Evolutionary conservation across 2,113 vertebrate species (phyloP).

Genomic region (Dasyornis broadbenti): DNA sequence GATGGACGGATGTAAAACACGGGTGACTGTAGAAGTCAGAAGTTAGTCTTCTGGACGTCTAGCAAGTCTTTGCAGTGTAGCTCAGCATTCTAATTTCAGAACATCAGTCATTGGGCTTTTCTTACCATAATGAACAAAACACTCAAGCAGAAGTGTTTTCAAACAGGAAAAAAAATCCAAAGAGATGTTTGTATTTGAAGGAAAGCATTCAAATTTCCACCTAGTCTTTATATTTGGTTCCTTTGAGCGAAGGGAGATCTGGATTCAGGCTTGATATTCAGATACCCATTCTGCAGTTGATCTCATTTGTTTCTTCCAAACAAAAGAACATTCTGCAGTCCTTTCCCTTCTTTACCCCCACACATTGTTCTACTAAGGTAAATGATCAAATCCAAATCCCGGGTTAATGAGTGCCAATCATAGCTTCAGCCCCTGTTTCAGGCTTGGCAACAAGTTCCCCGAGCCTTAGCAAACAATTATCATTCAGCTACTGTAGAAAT

Average conservation of each 20-base stretch:
- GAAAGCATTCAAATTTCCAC: not conserved
- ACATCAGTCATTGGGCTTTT: not conserved
- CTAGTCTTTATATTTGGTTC: not conserved
- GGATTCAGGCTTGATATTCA: conserved; percentile 43
- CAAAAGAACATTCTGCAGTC: conserved; percentile 44
- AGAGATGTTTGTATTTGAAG: not conserved
- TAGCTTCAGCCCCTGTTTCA: conserved; percentile 71
- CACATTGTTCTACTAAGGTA: conserved; percentile 41
- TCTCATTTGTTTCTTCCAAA: conserved; percentile 61
- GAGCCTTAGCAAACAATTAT: conserved; percentile 88
- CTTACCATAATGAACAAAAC: not conserved
- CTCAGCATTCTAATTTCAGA: not conserved
- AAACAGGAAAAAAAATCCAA: not conserved
- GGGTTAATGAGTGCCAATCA: conserved; percentile 92
- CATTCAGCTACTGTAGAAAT: conserved; percentile 85
- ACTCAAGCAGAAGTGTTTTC: not conserved
- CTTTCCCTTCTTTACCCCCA: not conserved
- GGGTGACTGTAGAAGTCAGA: not conserved
- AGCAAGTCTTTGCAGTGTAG: not conserved
- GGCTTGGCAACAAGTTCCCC: conserved; percentile 86
- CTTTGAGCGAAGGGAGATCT: conserved; percentile 3
- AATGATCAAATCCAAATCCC: conserved; percentile 71
- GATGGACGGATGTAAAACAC: not conserved
- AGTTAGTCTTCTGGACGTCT: not conserved
- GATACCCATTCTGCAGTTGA: not conserved